phyloP scores from a whole-genome alignment of 2,888 invertebrate genomes.

The Shargacucullia verbasci region DNA sequence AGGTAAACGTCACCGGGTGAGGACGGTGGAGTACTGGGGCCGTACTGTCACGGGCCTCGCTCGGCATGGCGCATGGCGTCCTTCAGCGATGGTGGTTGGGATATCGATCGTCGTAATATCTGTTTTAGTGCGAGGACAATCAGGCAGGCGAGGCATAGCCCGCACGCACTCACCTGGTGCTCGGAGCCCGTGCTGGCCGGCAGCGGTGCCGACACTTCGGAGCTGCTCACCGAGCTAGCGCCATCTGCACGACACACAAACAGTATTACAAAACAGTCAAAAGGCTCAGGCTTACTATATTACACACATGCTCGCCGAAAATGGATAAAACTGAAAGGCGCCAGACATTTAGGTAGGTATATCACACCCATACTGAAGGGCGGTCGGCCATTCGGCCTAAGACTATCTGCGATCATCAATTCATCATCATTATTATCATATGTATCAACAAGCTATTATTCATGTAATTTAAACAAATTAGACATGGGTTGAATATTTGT shows the following conservation, averaged over 20 bases:
- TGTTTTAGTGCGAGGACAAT: neutral
- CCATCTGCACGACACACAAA: conserved; percentile 33
- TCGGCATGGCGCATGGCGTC: neutral
- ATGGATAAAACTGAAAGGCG: no score
- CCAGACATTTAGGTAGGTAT: no score
- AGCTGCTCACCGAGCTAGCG: conserved; percentile 38
- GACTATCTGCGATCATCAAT: no score
- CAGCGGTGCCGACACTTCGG: conserved; percentile 41
- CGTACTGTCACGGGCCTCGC: neutral
- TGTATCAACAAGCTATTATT: no score
- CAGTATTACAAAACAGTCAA: no score
- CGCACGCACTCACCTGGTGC: conserved; percentile 45
- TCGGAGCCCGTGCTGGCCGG: conserved; percentile 36
- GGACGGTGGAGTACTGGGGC: neutral
- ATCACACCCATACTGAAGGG: no score
- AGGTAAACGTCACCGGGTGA: neutral
- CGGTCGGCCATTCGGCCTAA: no score
- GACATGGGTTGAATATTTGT: no score
- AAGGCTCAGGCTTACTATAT: no score
- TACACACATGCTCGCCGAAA: no score
- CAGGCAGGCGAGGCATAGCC: neutral
- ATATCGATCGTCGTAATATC: conserved; percentile 12
- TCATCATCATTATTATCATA: no score
- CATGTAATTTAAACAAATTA: no score
- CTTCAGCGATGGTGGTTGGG: conserved; percentile 11